Evolutionary conservation across 2,888 invertebrate genomes (phyloP).

Genomic region (Oscheius sp.): DNA sequence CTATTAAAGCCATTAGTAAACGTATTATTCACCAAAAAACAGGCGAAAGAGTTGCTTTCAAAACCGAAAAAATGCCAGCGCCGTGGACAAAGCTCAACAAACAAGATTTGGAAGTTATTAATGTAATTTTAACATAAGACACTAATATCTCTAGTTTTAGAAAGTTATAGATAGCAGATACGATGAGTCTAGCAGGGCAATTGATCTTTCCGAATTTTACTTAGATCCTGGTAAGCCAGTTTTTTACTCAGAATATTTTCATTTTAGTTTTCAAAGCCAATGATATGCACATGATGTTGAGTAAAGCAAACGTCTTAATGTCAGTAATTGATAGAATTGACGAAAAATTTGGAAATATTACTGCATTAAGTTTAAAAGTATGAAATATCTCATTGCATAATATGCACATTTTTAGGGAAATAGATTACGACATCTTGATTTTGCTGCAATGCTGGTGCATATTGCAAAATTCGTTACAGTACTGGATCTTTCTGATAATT

Average conservation of each 20-base stretch:
- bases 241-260: too few species aligned
- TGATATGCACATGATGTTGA: conserved; percentile 56
- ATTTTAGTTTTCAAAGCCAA: conserved; percentile 44
- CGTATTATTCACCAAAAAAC: conserved; percentile 59
- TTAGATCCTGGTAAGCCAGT: conserved; percentile 53
- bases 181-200: conserved; percentile 53
- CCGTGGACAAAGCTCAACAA: conserved; percentile 49
- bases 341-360: conserved; percentile 58
- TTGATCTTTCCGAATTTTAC: conserved; percentile 66
- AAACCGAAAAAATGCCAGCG: conserved; percentile 38
- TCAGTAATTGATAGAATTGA: conserved; percentile 63
- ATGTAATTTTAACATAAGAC: conserved; percentile 30
- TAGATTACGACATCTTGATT: conserved; percentile 62
- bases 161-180: conserved; percentile 61
- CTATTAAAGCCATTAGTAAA: conserved; percentile 52
- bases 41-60: conserved; percentile 48
- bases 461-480: conserved; percentile 63
- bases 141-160: conserved; percentile 46
- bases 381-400: background rate
- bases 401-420: conserved; percentile 55
- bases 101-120: conserved; percentile 47
- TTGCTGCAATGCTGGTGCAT: conserved; percentile 55
- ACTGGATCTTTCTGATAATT: conserved; percentile 68
- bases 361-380: conserved; percentile 62
- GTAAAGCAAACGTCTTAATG: conserved; percentile 68